These are phyloP conservation scores for Acromyrmex echinatior DNA, from an alignment of 1,140 invertebrate genomes.

Conservation along the genomic window DNA sequence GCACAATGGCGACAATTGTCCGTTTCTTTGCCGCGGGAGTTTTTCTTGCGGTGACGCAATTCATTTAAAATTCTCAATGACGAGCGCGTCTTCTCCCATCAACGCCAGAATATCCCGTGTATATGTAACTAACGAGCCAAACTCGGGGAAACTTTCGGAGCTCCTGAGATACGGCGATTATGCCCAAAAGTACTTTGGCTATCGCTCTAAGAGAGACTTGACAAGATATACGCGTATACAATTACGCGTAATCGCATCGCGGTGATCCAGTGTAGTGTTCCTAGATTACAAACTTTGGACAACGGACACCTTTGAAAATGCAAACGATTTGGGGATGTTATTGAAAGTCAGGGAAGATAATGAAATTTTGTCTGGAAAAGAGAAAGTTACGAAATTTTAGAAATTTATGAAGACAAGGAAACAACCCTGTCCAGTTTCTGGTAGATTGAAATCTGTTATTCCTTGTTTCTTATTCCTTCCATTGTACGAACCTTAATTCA, in stretches of 20 bases:
- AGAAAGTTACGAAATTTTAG: too few species aligned
- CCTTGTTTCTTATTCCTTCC: too few species aligned
- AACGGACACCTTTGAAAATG: too few species aligned
- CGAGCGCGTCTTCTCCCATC: not conserved
- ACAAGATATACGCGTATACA: slow-evolving; percentile 9
- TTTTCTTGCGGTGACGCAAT: not conserved
- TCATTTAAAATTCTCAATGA: slow-evolving; percentile 28
- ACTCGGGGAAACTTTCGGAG: slow-evolving; percentile 25
- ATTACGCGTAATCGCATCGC: slow-evolving; percentile 48
- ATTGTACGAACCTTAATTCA: too few species aligned
- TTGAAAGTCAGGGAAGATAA: too few species aligned
- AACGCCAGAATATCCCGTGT: slow-evolving; percentile 19
- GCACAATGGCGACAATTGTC: slow-evolving; percentile 29
- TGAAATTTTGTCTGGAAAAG: too few species aligned
- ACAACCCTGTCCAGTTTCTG: too few species aligned
- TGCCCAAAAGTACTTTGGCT: not conserved
- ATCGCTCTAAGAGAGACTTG: not conserved
- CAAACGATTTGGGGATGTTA: too few species aligned
- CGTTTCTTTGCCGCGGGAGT: slow-evolving; percentile 19
- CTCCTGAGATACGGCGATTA: slow-evolving; percentile 29
- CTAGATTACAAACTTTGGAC: too few species aligned
- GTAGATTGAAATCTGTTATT: too few species aligned
- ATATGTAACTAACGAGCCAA: slow-evolving; percentile 34
- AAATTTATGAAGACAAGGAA: too few species aligned
- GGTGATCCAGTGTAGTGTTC: too few species aligned